Evolutionary conservation across 2,888 invertebrate genomes (phyloP), one percentile per base, ranked within the genome.

Genomic region (Quadriops clusia): DNA sequence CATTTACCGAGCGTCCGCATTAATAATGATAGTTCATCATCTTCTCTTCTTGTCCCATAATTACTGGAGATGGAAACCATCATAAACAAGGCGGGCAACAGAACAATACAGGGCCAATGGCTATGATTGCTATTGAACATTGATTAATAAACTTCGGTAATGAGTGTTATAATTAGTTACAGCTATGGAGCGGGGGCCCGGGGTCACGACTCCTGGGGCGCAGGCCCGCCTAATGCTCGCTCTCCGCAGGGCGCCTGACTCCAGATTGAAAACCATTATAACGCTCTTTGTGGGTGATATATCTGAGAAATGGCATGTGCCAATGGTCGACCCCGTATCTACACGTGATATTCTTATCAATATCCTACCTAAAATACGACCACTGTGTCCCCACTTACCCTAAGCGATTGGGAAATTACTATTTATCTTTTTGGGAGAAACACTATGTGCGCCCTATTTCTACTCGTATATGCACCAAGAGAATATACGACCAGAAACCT

Each of bases 101-200:
- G 39, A 50, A 46, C 49, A 49, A 49, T 48, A 42, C 46, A 34
- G 39, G 41, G 41, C 48, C 49, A 53, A 48, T 49, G 50, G 48
- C 40, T 36, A 38, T 49, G 49, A 53, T 53, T 52, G 49, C 50
- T 49, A 51, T 52, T 53, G 53, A 56, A 58, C 56, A 51, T 58
- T 59, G 60, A 61, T 61, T 60, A 56, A 60, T 61, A 60, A 60
- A 61, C 58, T 61, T 61, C 50, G 49, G 55, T 60, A 60, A 61
- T 60, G 59, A 61, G 56, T 55, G 57, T 55, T 57, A 55, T 60
- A 59, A 60, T 59, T 59, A 59, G 57, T 57, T 58, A 53, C 49
- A 30, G 40, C 37, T 26, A 37, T 37, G 30, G 34, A 27, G 34
- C 31, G 30, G 27, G 30, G 22, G 34, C 34, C 35, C 38, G 45